Evolutionary conservation across 2,888 invertebrate genomes (phyloP), one percentile per base, ranked within the genome.

Genomic region (Tachina fera): DNA sequence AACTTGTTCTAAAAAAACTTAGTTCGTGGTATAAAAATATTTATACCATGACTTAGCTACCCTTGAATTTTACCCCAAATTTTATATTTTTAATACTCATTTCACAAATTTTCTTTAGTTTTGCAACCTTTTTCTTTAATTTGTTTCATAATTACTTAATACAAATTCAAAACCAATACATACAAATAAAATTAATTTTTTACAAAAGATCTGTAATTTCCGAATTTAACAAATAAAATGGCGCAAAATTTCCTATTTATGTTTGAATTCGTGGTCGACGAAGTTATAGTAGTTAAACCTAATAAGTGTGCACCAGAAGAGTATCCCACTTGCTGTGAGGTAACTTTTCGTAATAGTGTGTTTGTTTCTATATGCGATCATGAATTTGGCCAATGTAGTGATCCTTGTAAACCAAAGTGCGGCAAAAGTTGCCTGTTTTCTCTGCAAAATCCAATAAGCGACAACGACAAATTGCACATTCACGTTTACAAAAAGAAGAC

Each of bases 251-350:
- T 91, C 49, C 88, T 92, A 77, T 92, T 91, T 87, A 91, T 91
- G 91, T 90, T 92, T 58, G 92, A 92, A 85, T 91, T 92, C 85
- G 91, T 92, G 74, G 88, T 92, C 72, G 92, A 92, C 67, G 92
- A 92, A 84, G 81, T 92, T 60, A 74, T 92, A 39, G 91, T 92
- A 45, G 91, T 91, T 2, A 88, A 90, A 13, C 91, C 91, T 74
- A 92, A 93, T 84, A 81, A 90, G 43, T 92, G 92, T 85, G 93
- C 92, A n/a, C 93, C 93, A 8, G 92, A 92, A 47, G 92, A 93
- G 74, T 92, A 92, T 86, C 92, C 92, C 1, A 91, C 91, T 9
- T 92, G 92, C 87, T 91, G 91, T 47, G 92, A 93, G 86, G 71
- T 92, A 49, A 89, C 91, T 4, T 92, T 93, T 86, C 91, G 92